These are phyloP conservation scores for Carassius gibelio DNA, from an alignment of 2,113 vertebrate genomes.

Conservation along the genomic window DNA sequence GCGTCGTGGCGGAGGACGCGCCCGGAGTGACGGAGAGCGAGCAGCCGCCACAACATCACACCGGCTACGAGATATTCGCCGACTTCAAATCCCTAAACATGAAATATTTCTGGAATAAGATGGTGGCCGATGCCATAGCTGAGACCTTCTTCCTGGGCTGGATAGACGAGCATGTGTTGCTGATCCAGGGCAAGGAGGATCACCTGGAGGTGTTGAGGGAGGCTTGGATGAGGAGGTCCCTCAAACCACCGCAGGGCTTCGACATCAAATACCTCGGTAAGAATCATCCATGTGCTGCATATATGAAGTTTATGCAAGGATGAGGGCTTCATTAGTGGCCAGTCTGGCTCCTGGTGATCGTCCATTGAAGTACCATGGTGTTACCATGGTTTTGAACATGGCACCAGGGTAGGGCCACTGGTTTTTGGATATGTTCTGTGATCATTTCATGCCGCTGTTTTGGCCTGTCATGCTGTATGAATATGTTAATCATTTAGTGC, in stretches of 20 bases:
- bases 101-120: conserved; percentile 91
- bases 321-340: background rate
- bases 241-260: conserved; percentile 90
- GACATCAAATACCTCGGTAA: conserved; percentile 93
- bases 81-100: conserved; percentile 96
- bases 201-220: conserved; percentile 92
- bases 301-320: background rate
- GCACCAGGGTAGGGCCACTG: background rate
- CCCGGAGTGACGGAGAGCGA: conserved; percentile 75
- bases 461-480: background rate
- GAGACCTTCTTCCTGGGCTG: conserved; percentile 96
- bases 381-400: background rate
- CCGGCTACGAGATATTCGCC: conserved; percentile 95
- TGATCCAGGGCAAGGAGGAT: conserved; percentile 94
- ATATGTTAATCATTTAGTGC: background rate
- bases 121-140: conserved; percentile 87
- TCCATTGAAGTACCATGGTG: background rate
- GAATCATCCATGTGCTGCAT: conserved; percentile 47
- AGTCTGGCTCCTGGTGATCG: background rate
- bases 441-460: background rate
- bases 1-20: conserved; percentile 66
- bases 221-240: conserved; percentile 90
- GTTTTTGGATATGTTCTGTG: background rate
- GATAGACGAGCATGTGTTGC: conserved; percentile 95
- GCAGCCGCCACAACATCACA: conserved; percentile 82